Percentiles rank a stretch among this genome's conserved stretches.
phyloP scores from a whole-genome alignment of 2,113 vertebrate species.

The Ornithorhynchus anatinus region DNA sequence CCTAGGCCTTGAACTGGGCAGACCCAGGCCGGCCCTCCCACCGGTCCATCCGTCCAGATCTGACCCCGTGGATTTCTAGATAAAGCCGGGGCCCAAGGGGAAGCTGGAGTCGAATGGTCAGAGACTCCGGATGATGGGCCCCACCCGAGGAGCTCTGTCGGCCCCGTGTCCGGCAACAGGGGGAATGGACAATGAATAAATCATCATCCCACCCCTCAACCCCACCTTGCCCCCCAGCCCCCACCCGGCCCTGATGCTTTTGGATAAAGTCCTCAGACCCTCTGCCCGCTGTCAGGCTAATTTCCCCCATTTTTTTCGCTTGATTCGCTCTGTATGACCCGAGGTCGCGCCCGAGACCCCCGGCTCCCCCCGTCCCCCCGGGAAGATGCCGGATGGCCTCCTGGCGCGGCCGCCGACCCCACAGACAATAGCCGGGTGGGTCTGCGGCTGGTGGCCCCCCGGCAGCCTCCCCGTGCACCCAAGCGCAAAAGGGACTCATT shows the following conservation, averaged over 20 bases:
- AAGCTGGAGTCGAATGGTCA: constrained; percentile 85
- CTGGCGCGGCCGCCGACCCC: constrained; percentile 77
- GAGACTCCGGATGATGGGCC: constrained; percentile 76
- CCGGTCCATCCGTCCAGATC: constrained; percentile 61
- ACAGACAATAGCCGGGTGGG: constrained; percentile 81
- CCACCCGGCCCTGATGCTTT: constrained; percentile 74
- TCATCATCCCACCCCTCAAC: constrained; percentile 79
- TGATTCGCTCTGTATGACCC: constrained; percentile 90
- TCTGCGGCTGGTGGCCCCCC: constrained; percentile 71
- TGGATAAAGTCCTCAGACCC: constrained; percentile 85
- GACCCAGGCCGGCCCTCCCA: no score
- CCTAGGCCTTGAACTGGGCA: constrained; percentile 55
- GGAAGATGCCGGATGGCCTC: constrained; percentile 78
- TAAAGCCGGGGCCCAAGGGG: constrained; percentile 79
- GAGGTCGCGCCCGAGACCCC: constrained; percentile 84
- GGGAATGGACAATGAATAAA: constrained; percentile 87
- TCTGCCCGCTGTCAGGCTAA: constrained; percentile 82
- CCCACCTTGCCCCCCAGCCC: constrained; percentile 72
- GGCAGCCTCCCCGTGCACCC: constrained; percentile 82
- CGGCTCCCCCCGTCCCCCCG: constrained; percentile 81
- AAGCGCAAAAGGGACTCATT: constrained; percentile 92
- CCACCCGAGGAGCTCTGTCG: constrained; percentile 77
- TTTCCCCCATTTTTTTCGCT: constrained; percentile 85
- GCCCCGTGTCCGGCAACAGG: constrained; percentile 76
- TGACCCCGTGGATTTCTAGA: constrained; percentile 66